Evolutionary conservation across 2,888 invertebrate species (phyloP).

Genomic region (Gasteruption jaculator): DNA sequence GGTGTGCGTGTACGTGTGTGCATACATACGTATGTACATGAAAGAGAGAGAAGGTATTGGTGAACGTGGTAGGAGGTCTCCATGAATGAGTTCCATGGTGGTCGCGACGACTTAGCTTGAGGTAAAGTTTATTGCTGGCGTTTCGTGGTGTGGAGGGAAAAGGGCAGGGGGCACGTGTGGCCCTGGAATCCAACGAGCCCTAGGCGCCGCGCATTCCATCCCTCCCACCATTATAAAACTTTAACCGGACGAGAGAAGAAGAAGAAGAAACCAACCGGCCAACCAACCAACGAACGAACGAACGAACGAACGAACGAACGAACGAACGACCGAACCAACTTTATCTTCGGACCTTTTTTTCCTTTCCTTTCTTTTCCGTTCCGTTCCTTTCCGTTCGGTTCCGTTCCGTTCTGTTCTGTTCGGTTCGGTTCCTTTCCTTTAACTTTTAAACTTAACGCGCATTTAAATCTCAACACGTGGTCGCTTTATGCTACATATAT

Average conservation of each 20-base stretch:
- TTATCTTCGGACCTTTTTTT: neutral
- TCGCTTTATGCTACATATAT: too few species aligned
- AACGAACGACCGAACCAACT: too few species aligned
- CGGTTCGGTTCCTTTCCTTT: constrained; percentile 10
- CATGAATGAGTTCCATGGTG: constrained; percentile 56
- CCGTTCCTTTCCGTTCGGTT: constrained; percentile 10
- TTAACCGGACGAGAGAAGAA: too few species aligned
- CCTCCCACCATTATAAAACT: too few species aligned
- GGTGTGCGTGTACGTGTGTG: too few species aligned
- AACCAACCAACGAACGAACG: too few species aligned
- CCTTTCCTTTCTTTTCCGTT: constrained; percentile 2
- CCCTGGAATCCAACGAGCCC: constrained; percentile 57
- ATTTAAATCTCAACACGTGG: too few species aligned
- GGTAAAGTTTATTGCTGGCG: constrained; percentile 46
- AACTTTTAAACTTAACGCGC: too few species aligned
- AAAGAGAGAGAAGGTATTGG: constrained; percentile 16
- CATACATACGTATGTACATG: neutral
- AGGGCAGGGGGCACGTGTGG: constrained; percentile 44
- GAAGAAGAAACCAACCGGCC: too few species aligned
- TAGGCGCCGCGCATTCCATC: constrained; percentile 59
- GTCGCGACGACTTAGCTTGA: constrained; percentile 41
- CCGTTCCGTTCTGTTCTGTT: constrained; percentile 10
- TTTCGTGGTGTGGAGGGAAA: constrained; percentile 35
- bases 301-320: too few species aligned
- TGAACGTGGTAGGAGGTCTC: constrained; percentile 56